Conservation (phyloP, 2,797 vertebrate genomes). For the Crocodylus rhombifer region DNA sequence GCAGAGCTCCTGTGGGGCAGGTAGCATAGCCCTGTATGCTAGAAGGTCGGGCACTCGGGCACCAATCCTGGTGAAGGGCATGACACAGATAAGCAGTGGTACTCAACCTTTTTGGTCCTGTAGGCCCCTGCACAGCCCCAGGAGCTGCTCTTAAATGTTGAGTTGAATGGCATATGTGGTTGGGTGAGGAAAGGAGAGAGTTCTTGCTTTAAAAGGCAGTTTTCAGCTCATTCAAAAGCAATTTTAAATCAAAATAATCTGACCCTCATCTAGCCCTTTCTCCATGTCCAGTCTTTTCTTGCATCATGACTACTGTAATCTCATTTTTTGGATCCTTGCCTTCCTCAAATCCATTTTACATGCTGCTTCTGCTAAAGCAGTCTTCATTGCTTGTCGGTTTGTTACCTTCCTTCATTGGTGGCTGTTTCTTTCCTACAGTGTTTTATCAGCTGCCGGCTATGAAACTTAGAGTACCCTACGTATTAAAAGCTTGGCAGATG, state of each 20-base stretch:
- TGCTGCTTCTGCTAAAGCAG: background rate
- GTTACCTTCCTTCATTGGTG: background rate
- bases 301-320: background rate
- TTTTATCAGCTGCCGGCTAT: constrained; percentile 29
- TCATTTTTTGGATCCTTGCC: background rate
- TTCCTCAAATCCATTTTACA: background rate
- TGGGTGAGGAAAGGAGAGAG: too few species aligned
- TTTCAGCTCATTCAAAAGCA: background rate
- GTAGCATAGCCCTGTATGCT: too few species aligned
- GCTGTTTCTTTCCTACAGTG: background rate
- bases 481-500: constrained; percentile 38
- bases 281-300: background rate
- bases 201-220: background rate
- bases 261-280: background rate
- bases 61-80: too few species aligned
- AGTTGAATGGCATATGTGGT: background rate
- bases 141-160: background rate
- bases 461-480: constrained; percentile 47
- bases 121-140: background rate
- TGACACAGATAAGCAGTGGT: too few species aligned
- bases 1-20: too few species aligned
- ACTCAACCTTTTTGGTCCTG: too few species aligned
- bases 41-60: too few species aligned
- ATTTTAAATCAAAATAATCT: background rate
- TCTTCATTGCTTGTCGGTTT: background rate